Base-by-base conservation (phyloP, 2,113 vertebrate species). In the Eptesicus fuscus region DNA sequence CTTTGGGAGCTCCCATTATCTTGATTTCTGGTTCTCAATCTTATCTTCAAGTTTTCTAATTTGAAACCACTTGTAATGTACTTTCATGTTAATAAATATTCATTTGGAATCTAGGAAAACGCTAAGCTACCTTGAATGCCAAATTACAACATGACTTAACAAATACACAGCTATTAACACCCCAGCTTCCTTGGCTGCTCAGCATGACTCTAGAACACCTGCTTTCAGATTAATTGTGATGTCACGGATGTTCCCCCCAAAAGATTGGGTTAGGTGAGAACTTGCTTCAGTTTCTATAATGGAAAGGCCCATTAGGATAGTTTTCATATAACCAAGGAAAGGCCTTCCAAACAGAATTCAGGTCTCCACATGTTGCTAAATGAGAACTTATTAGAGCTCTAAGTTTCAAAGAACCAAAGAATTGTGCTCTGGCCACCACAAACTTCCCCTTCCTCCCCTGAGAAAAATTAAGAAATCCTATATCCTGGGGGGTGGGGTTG, bases 51-150 rank as follows among this genome's bases (percentile, higher is more conserved):
- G 22, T 88, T 76, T 83, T 82, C 47, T 96, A 23, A 91, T 42
- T 93, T 95, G 82, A 89, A 84, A 69, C 40, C 47, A 83, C 32
- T 56, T 56, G 17, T 51, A 67, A 35, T 89, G 42, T 93, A 78
- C 42, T 93, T 69, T 79, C 44, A 73, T 88, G 93, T 84, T 77
- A 95, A 95, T 96, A 95, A 93, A 93, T 80, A 90, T 32, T 74
- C 35, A 53, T 79, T 90, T 90, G 83, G 25, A 87, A 92, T 77
- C 77, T 83, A 76, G 35, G 67, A 91, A 23, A 65, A 90, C 23
- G 79, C 61, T 28, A 30, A 82, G 59, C 51, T 53, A 23, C 78
- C 65, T 93, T 65, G 20, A 63, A 69, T 79, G 51, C 35, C 82
- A 94, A 67, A 83, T 83, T 73, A 53, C 35, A 82, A 11, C 23